Evolutionary conservation across 23 tunicate genomes (phyloP), one percentile per base, ranked within the genome.

Genomic region (Pegea sp.): DNA sequence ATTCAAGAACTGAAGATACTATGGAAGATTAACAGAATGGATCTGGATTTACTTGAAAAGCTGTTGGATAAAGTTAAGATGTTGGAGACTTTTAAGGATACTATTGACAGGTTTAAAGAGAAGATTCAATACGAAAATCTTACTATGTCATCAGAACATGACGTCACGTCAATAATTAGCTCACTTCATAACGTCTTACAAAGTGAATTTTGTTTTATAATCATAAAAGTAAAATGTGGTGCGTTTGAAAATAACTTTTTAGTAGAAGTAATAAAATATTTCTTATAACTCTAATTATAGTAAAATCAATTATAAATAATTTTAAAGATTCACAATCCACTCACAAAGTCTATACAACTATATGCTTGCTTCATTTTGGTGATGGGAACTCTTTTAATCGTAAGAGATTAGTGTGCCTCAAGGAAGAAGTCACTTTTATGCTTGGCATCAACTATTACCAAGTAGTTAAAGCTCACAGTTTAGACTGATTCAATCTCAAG

Each of bases 131-230:
- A 80, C 38, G 44, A 32, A 22, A 56, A 64, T 30, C 66, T 80
- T 42, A 55, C 79, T 2, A 80, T 74, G 26, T 60, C 93, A 0
- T 62, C 74, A 1, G 93, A 80, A 61, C 60, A 80, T 24, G 93
- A 80, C 57, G 93, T 66, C 23, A 80, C 93, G 16, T 71, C 93
- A 4, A 80, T 80, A 11, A 80, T 80, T 23, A 49, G 67, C 19
- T 64, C 93, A 4, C 66, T 80, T 5, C 93, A 80, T 61, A 80
- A 80, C 55, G 58, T 80, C 20, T 54, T 80, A 26, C 93, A 80
- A 80, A 70, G 93, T 80, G 49, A 54, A 5, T 29, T 64, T n/a
- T 38, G 46, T 38, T 38, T 8, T 38, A 38, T 8, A 38, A 38
- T 11, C 11, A 38, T 38, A 38, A 8, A 16, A 38, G 46, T 38